Evolutionary conservation across 1,140 invertebrate genomes (phyloP).

Genomic region (Parapsyche elsis): DNA sequence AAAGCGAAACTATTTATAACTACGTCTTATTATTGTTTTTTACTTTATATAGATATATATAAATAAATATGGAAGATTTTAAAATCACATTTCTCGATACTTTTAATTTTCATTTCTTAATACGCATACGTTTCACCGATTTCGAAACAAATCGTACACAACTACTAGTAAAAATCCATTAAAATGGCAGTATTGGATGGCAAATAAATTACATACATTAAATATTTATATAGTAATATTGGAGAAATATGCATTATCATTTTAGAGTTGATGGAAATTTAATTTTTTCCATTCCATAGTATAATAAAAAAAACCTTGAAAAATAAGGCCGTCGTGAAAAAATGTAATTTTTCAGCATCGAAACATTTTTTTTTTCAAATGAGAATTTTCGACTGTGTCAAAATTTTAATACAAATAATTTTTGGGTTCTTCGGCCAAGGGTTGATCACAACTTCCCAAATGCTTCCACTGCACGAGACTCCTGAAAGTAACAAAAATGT

Average conservation of each 20-base stretch:
- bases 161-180: slow-evolving; percentile 29
- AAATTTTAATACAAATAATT: slow-evolving; percentile 63
- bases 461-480: slow-evolving; percentile 64
- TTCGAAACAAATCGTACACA: not conserved
- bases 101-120: slow-evolving; percentile 1
- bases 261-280: not conserved
- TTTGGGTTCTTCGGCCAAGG: slow-evolving; percentile 66
- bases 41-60: not conserved
- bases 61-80: slow-evolving; percentile 28
- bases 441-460: slow-evolving; percentile 65
- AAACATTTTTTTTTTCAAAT: not conserved
- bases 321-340: slow-evolving; percentile 25
- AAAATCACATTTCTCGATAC: slow-evolving; percentile 41
- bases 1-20: not conserved
- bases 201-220: slow-evolving; percentile 27
- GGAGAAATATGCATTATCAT: not conserved
- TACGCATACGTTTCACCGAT: not conserved
- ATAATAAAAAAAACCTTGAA: slow-evolving; percentile 18
- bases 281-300: not conserved
- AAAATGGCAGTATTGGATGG: slow-evolving; percentile 42
- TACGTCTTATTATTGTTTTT: slow-evolving; percentile 4
- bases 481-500: too few relatives aligned
- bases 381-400: not conserved
- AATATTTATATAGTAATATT: slow-evolving; percentile 17
- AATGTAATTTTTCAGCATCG: not conserved